Evolutionary conservation across 2,888 invertebrate genomes (phyloP).

Genomic region (Lapara coniferarum): DNA sequence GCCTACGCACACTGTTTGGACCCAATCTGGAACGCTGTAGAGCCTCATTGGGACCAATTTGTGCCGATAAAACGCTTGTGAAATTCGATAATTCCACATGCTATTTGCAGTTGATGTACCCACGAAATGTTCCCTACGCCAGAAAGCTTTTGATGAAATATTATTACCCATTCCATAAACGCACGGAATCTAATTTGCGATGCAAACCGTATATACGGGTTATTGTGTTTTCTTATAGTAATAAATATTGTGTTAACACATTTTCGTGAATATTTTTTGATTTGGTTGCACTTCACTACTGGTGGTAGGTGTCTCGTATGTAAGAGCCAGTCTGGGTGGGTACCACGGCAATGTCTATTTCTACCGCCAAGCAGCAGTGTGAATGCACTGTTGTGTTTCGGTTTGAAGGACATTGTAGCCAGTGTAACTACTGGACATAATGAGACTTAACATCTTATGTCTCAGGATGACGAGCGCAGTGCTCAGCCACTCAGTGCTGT

Average conservation of each 20-base stretch:
- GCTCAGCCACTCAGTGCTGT: too few species aligned
- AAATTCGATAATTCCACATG: slow-evolving; percentile 4
- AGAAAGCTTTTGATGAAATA: slow-evolving; percentile 51
- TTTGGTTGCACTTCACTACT: neutral
- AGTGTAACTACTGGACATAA: too few species aligned
- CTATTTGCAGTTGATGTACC: slow-evolving; percentile 20
- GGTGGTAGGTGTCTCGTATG: too few species aligned
- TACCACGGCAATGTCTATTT: too few species aligned
- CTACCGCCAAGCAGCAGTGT: too few species aligned
- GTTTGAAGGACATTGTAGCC: too few species aligned
- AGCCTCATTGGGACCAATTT: slow-evolving; percentile 2
- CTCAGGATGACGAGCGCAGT: too few species aligned
- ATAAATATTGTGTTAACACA: slow-evolving; percentile 8
- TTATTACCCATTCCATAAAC: slow-evolving; percentile 41
- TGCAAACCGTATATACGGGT: slow-evolving; percentile 24
- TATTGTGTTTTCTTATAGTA: slow-evolving; percentile 21
- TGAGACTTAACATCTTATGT: too few species aligned
- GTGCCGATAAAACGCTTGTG: slow-evolving; percentile 15
- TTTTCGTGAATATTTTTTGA: neutral
- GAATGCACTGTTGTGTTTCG: too few species aligned
- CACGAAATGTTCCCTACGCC: slow-evolving; percentile 29
- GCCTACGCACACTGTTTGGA: neutral
- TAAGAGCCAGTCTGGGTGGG: too few species aligned
- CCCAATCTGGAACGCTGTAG: neutral
- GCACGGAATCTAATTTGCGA: slow-evolving; percentile 44